A percentile compares a stretch with the other conserved stretches of the same genome.
Evolutionary conservation across 2,888 invertebrate genomes (phyloP).

Genomic region (Hoplodrina blanda): DNA sequence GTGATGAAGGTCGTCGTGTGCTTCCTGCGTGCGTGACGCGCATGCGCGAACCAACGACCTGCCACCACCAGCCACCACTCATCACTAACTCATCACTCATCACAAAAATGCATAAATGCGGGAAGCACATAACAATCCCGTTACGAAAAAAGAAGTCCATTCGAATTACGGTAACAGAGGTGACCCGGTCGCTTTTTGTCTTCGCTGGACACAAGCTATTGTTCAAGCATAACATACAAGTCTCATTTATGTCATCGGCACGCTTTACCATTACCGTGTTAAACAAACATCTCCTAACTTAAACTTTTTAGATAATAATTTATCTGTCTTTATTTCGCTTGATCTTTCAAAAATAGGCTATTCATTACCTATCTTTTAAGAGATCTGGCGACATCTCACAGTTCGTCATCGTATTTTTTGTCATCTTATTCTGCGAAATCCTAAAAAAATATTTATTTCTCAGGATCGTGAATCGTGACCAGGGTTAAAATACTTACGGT

Average conservation of each 20-base stretch:
- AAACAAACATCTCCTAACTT: slow-evolving; percentile 34
- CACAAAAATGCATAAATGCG: slow-evolving; percentile 51
- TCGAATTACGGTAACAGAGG: slow-evolving; percentile 74
- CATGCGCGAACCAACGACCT: slow-evolving; percentile 72
- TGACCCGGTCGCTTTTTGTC: slow-evolving; percentile 81
- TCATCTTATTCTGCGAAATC: slow-evolving; percentile 72
- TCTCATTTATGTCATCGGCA: slow-evolving; percentile 60
- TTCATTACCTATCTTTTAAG: slow-evolving; percentile 40
- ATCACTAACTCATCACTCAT: slow-evolving; percentile 26
- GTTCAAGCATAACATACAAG: slow-evolving; percentile 55
- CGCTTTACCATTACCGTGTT: slow-evolving; percentile 48
- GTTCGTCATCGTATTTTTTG: slow-evolving; percentile 62
- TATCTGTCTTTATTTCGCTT: slow-evolving; percentile 40
- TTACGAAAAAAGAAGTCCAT: slow-evolving; percentile 69
- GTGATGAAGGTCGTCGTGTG: slow-evolving; percentile 83
- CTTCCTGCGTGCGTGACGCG: slow-evolving; percentile 90
- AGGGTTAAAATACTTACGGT: slow-evolving; percentile 74
- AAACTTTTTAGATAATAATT: slow-evolving; percentile 51
- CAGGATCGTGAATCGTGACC: slow-evolving; percentile 79
- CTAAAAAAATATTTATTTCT: slow-evolving; percentile 72
- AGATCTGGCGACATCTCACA: slow-evolving; percentile 62
- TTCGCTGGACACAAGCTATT: slow-evolving; percentile 70
- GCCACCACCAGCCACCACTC: slow-evolving; percentile 36
- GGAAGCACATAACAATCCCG: slow-evolving; percentile 62
- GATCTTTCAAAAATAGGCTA: slow-evolving; percentile 48